Base-by-base conservation (phyloP, 2,888 invertebrate genomes). In the Epinotia bilunana region DNA sequence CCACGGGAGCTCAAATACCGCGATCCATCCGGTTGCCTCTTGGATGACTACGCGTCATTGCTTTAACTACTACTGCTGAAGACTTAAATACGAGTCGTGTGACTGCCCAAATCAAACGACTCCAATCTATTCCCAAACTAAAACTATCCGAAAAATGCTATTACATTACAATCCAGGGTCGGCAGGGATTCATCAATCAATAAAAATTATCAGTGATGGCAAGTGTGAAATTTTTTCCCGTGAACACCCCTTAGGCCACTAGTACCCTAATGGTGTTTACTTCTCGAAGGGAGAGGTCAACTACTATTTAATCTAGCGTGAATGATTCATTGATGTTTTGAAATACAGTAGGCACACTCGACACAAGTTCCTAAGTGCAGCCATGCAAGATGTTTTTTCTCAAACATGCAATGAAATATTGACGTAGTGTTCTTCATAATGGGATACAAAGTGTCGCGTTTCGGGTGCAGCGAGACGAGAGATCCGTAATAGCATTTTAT, bases 221-320 rank as follows among this genome's bases (percentile, higher is more conserved):
- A 80, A 84, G 86, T 86, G 87, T 81, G 85, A 88, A 84, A 73
- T 82, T 85, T 87, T 86, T 86, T 84, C 83, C 78, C 78, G 78
- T 79, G 81, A 83, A 82, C 86, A 81, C 90, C 91, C 90, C 86
- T 69, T 83, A 84, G 84, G 86, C 86, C 86, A 85, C 83, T 81
- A 70, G 76, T 78, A 76, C 75, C 82, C 86, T 92, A 92, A 93
- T 92, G 89, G 90, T 90, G 90, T 91, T 91, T 91, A 86, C 88
- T 86, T 83, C 84, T 83, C 81, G 83, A 80, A 88, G 91, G 91
- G 91, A 86, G 91, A 90, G 92, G 92, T 93, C 93, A 92, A 92
- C 91, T 91, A 90, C 87, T 90, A 90, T 91, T 92, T 90, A 93
- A 93, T 93, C 91, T 92, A 90, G 86, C 88, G 91, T 92, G 90